Evolutionary conservation across 2,797 vertebrate species (phyloP).

Genomic region (Microctenopoma steveboyesi): DNA sequence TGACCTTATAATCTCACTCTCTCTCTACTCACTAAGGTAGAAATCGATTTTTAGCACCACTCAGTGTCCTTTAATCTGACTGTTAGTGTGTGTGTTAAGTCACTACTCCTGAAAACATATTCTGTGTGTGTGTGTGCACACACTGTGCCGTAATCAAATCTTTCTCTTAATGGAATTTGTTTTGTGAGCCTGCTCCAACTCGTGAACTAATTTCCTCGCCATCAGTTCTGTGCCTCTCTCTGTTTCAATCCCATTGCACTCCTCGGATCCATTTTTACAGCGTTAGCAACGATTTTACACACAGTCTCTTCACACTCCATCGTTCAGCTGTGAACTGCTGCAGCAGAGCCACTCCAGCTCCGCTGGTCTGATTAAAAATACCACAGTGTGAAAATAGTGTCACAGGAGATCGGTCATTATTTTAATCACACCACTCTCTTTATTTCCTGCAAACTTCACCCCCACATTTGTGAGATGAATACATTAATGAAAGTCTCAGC

Average conservation of each 20-base stretch:
- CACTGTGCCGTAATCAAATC: conserved; percentile 29
- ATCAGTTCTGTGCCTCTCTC: conserved; percentile 13
- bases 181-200: conserved; percentile 51
- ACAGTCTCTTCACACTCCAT: conserved; percentile 43
- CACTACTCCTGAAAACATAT: neutral
- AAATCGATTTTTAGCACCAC: conserved; percentile 37
- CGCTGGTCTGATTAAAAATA: conserved; percentile 56
- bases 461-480: neutral
- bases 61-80: conserved; percentile 3
- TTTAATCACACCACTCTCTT: conserved; percentile 1
- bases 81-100: conserved; percentile 3
- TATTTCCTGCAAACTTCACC: conserved; percentile 15
- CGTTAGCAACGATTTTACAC: conserved; percentile 60
- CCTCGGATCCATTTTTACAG: conserved; percentile 51
- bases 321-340: conserved; percentile 41
- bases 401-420: conserved; percentile 35
- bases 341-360: conserved; percentile 50
- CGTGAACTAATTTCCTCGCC: conserved; percentile 64
- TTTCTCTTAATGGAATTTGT: conserved; percentile 62
- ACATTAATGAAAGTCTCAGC: conserved; percentile 2
- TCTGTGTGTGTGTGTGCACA: neutral
- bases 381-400: conserved; percentile 27
- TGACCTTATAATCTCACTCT: conserved; percentile 17
- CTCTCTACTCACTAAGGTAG: neutral
- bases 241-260: conserved; percentile 54